Percentiles rank a stretch among this genome's conserved stretches.
These are phyloP conservation scores for Cephonodes hylas DNA, from an alignment of 2,888 invertebrate species.

Conservation along the genomic window DNA sequence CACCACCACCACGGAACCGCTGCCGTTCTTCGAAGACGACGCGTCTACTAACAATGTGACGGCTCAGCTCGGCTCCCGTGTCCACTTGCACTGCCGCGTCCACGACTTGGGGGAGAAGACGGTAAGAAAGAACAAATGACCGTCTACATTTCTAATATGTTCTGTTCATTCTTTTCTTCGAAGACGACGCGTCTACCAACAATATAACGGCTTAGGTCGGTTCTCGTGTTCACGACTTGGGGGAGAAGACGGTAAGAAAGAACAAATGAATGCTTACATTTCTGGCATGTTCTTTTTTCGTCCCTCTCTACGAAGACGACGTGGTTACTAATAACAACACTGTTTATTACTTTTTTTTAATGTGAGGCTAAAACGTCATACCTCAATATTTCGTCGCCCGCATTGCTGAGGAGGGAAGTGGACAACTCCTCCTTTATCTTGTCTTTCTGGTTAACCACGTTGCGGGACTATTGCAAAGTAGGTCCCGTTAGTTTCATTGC, in stretches of 20 bases:
- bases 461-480: no score
- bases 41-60: constrained; percentile 85
- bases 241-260: constrained; percentile 84
- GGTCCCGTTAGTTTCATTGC: no score
- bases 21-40: constrained; percentile 87
- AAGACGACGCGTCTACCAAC: background rate
- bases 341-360: no score
- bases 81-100: constrained; percentile 84
- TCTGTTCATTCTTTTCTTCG: no score
- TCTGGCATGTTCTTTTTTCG: no score
- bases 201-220: background rate
- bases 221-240: constrained; percentile 81
- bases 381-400: no score
- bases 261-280: no score
- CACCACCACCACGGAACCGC: constrained; percentile 85
- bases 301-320: background rate
- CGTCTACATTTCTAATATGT: no score
- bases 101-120: constrained; percentile 86
- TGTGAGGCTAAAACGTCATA: no score
- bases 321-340: background rate
- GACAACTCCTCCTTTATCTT: no score
- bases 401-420: no score
- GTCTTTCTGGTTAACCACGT: no score
- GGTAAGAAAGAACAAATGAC: constrained; percentile 67
- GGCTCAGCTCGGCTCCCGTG: constrained; percentile 83